A percentile compares a stretch with the other conserved stretches of the same genome.
Conservation (phyloP, 2,797 vertebrate species). For the Nyctalus aviator region DNA sequence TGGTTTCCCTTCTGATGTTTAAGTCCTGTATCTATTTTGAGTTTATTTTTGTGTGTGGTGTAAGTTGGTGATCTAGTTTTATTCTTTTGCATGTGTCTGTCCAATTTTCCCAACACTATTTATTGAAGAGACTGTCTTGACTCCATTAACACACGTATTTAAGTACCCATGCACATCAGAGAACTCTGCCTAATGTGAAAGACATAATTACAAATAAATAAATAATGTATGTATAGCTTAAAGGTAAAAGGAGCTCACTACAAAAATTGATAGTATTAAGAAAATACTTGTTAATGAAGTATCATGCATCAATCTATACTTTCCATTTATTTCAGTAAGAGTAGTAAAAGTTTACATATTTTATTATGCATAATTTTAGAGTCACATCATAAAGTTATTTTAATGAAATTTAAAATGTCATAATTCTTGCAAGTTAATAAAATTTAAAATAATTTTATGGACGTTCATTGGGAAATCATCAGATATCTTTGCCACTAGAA, state of each 20-base stretch:
- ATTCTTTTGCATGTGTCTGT: no score
- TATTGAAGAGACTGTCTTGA: no score
- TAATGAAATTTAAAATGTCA: not conserved
- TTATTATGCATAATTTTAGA: slow-evolving; percentile 2
- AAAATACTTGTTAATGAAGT: not conserved
- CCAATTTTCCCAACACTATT: no score
- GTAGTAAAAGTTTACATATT: not conserved
- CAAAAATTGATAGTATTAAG: not conserved
- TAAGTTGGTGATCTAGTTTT: no score
- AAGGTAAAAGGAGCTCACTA: not conserved
- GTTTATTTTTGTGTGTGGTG: no score
- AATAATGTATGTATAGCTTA: not conserved
- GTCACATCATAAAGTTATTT: not conserved
- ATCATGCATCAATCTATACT: not conserved
- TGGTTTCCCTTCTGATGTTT: no score
- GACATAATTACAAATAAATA: not conserved
- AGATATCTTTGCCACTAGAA: not conserved
- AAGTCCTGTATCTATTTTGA: no score
- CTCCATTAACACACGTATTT: not conserved
- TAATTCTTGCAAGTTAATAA: not conserved
- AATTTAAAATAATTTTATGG: slow-evolving; percentile 1
- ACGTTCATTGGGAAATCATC: not conserved
- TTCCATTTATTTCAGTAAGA: not conserved
- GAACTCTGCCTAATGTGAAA: not conserved
- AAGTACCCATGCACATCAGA: not conserved